Percentiles rank a stretch among this genome's conserved stretches.
Conservation (phyloP, 2,888 invertebrate genomes). For the Cryptosula pallasiana region DNA sequence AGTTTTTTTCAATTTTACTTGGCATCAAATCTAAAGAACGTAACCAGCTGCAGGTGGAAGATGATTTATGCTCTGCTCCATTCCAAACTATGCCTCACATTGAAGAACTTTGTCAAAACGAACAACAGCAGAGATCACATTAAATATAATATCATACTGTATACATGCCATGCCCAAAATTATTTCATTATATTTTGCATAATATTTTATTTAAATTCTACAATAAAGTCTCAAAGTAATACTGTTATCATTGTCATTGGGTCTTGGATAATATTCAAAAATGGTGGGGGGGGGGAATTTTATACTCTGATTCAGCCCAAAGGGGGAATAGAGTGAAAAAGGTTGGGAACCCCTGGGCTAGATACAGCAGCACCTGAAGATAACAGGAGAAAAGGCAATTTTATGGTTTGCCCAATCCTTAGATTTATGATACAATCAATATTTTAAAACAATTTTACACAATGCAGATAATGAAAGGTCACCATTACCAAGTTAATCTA, state of each 20-base stretch:
- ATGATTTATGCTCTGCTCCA: not conserved
- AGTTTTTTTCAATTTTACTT: not conserved
- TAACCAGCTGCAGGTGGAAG: not conserved
- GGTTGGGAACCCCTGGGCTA: not conserved
- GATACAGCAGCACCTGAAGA: too few relatives aligned
- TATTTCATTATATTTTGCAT: too few relatives aligned
- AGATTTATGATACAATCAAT: too few relatives aligned
- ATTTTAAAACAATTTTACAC: too few relatives aligned
- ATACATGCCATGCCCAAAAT: not conserved
- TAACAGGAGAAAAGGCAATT: too few relatives aligned
- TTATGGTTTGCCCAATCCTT: too few relatives aligned
- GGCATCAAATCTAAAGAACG: not conserved
- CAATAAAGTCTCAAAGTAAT: not conserved
- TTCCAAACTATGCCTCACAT: not conserved
- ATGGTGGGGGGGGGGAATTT: not conserved
- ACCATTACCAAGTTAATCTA: too few relatives aligned
- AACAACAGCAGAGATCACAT: not conserved
- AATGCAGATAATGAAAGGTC: too few relatives aligned
- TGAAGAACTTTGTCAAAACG: not conserved
- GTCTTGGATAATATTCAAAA: not conserved
- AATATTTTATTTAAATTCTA: not conserved
- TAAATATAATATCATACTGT: not conserved
- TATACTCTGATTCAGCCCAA: not conserved
- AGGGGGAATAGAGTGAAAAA: constrained; percentile 20
- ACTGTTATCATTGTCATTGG: not conserved